phyloP scores from a whole-genome alignment of 1,140 invertebrate genomes.

The Hyles euphorbiae region DNA sequence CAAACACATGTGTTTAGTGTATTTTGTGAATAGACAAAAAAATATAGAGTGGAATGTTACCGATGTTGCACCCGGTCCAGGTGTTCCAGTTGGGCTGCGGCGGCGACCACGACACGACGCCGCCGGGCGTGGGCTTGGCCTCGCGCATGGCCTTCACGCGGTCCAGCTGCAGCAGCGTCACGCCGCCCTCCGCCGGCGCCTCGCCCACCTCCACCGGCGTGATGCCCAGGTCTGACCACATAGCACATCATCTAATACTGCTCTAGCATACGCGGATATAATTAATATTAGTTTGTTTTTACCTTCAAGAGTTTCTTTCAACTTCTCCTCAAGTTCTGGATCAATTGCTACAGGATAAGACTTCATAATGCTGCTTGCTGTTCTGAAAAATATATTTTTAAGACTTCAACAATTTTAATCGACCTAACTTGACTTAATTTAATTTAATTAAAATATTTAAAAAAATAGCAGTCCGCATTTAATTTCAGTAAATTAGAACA shows the following conservation, averaged over 20 bases:
- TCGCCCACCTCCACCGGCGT: constrained; percentile 42
- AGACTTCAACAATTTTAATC: neutral
- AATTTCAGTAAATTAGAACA: too few relatives aligned
- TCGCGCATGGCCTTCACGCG: constrained; percentile 53
- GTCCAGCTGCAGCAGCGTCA: constrained; percentile 52
- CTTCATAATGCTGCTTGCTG: constrained; percentile 80
- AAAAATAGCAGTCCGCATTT: too few relatives aligned
- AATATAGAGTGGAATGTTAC: constrained; percentile 21
- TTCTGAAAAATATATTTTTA: constrained; percentile 26
- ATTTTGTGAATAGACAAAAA: too few relatives aligned
- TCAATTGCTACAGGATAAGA: constrained; percentile 87
- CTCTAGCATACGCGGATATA: too few relatives aligned
- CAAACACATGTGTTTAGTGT: too few relatives aligned
- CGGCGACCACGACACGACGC: constrained; percentile 96
- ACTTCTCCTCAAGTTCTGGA: constrained; percentile 79
- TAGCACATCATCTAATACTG: too few relatives aligned
- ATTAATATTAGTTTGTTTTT: neutral
- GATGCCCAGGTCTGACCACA: constrained; percentile 41
- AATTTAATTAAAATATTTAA: too few relatives aligned
- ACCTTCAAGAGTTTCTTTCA: constrained; percentile 80
- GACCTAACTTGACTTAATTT: neutral
- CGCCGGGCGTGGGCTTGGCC: constrained; percentile 73
- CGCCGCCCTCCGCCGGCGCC: constrained; percentile 24
- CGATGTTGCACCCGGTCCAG: constrained; percentile 96
- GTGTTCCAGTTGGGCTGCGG: constrained; percentile 97